Evolutionary conservation across 2,888 invertebrate species (phyloP).

Genomic region (Acleris emargana): DNA sequence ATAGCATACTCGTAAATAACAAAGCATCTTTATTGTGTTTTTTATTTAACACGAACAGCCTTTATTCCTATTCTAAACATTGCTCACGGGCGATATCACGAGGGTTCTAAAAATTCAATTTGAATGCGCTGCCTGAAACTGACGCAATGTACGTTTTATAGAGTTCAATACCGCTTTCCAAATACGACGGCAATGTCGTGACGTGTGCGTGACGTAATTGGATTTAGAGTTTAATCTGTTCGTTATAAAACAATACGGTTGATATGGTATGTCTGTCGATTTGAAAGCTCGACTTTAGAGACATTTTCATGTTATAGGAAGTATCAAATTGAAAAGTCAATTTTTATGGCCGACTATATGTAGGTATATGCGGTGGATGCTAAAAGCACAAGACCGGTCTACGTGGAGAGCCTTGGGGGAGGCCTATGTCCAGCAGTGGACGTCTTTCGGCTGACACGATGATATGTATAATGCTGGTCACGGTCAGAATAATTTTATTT

Average conservation of each 20-base stretch:
- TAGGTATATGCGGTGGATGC: too few relatives aligned
- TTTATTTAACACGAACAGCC: slow-evolving; percentile 12
- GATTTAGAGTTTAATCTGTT: background rate
- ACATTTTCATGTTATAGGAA: too few relatives aligned
- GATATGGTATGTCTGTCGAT: too few relatives aligned
- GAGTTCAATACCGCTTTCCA: slow-evolving; percentile 46
- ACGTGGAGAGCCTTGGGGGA: too few relatives aligned
- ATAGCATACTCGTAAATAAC: slow-evolving; percentile 3
- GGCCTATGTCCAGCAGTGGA: too few relatives aligned
- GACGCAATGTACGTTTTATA: slow-evolving; percentile 65
- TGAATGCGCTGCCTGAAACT: slow-evolving; percentile 53
- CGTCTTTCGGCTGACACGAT: too few relatives aligned
- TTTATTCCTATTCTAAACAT: slow-evolving; percentile 37
- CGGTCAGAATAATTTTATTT: too few relatives aligned
- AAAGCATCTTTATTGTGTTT: slow-evolving; percentile 9
- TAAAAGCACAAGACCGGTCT: too few relatives aligned
- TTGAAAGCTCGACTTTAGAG: background rate
- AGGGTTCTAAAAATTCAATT: slow-evolving; percentile 72
- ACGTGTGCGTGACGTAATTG: slow-evolving; percentile 5
- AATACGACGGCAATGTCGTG: slow-evolving; percentile 27
- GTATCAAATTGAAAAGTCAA: too few relatives aligned
- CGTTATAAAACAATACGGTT: too few relatives aligned
- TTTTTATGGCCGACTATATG: too few relatives aligned
- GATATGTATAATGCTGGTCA: too few relatives aligned
- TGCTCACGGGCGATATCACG: slow-evolving; percentile 51